A percentile compares a stretch with the other conserved stretches of the same genome.
phyloP scores from a whole-genome alignment of 2,113 vertebrate species.

The Chionodraco myersi region DNA sequence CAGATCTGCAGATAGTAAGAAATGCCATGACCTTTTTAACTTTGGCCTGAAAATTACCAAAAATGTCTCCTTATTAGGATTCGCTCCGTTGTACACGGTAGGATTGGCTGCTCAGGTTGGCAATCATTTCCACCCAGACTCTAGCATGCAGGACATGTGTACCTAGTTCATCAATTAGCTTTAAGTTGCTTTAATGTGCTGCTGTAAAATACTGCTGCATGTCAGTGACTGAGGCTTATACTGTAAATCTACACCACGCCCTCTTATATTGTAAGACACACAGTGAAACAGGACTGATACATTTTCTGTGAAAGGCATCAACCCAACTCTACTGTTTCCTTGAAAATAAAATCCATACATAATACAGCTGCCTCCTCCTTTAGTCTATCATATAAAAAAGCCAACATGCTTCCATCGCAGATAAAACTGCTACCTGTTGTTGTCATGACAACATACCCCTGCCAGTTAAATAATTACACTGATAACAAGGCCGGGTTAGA shows the following conservation, averaged over 20 bases:
- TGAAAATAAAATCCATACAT: constrained; percentile 7
- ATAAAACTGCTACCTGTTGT: constrained; percentile 59
- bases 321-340: neutral
- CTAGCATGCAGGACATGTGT: neutral
- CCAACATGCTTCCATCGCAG: constrained; percentile 3
- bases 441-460: constrained; percentile 73
- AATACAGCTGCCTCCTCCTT: neutral
- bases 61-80: neutral
- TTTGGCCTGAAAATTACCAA: constrained; percentile 1
- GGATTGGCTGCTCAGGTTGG: constrained; percentile 4
- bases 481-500: neutral
- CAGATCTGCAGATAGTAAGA: neutral
- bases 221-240: constrained; percentile 5
- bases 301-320: neutral
- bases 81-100: neutral
- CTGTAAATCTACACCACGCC: neutral
- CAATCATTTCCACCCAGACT: constrained; percentile 1
- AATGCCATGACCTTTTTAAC: constrained; percentile 42
- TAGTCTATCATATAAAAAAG: neutral
- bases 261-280: neutral
- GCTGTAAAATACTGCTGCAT: neutral
- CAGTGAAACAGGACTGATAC: neutral
- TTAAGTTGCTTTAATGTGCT: neutral
- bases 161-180: neutral
- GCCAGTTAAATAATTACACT: neutral